Evolutionary conservation across 2,888 invertebrate species (phyloP), one percentile per base, ranked within the genome.

Genomic region (Lordiphosa fenestrarum): DNA sequence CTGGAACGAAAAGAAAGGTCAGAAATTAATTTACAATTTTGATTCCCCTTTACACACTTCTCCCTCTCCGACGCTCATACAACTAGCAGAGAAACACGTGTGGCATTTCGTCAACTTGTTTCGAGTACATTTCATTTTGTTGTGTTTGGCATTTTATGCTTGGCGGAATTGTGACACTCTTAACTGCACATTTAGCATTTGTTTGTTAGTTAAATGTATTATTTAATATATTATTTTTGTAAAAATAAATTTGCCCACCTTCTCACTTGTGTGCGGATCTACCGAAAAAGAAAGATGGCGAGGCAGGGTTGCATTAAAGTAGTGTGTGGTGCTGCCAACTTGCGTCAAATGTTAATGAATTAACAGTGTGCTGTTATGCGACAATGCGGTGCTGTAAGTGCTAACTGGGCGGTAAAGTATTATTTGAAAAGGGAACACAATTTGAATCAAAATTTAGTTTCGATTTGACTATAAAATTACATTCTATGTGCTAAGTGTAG

Each of bases 201-300:
- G 54, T 61, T 56, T 9, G 10, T 10, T 2, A 46, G 25, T 50
- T 44, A 49, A 52, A 33, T 23, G 36, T 15, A 56, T 48, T 15
- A 49, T 58, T 52, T 65, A 55, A 3, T 13, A 21, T 10, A 50
- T 58, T 63, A 67, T 66, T 81, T 65, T 46, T 53, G 51, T 67
- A 72, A 81, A 70, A 70, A 59, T 73, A 53, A 42, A 51, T 62
- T 53, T 61, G 75, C 85, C 77, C 73, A 88, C 89, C 89, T 89
- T 77, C 81, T 86, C 85, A 87, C 88, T 88, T 77, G 58, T 70
- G 71, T 80, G 81, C 77, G 76, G 78, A 77, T 84, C 77, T 80
- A 77, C 82, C 78, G 81, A 83, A 88, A 87, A 88, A 88, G 88
- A 87, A 88, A 86, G 86, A 88, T 63, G 64, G 63, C 60, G 37